Conservation (phyloP, 2,888 invertebrate species). For the Erannis defoliaria region DNA sequence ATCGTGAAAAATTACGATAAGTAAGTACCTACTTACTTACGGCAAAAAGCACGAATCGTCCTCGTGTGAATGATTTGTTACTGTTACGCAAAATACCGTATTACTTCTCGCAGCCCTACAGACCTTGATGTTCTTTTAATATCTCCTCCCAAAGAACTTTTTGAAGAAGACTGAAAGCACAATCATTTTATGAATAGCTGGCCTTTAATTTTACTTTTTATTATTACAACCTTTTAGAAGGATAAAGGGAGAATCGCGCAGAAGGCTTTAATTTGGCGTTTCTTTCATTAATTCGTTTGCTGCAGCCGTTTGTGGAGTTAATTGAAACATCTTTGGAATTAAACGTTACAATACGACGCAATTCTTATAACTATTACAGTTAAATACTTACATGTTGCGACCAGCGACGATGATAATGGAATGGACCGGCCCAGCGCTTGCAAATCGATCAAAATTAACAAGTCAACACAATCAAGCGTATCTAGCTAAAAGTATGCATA, state of each 20-base stretch:
- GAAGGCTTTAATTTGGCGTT: constrained; percentile 56
- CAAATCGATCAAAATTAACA: no score
- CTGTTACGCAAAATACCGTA: no score
- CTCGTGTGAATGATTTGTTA: no score
- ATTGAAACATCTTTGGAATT: constrained; percentile 51
- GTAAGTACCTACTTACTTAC: no score
- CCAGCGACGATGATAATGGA: no score
- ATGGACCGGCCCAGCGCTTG: no score
- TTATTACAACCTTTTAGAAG: constrained; percentile 59
- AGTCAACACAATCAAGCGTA: no score
- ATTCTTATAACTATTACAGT: constrained; percentile 19
- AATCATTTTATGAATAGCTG: constrained; percentile 61
- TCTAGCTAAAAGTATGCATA: no score
- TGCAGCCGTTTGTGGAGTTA: constrained; percentile 50
- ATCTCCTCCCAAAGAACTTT: constrained; percentile 45
- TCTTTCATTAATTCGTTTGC: constrained; percentile 56
- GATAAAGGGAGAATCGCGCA: constrained; percentile 57
- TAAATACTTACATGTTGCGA: no score
- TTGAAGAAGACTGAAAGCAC: constrained; percentile 49
- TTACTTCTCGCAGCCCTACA: constrained; percentile 21
- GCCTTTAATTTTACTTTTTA: constrained; percentile 67
- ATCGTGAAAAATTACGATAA: no score
- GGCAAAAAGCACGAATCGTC: no score
- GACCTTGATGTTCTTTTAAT: constrained; percentile 64
- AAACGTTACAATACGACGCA: constrained; percentile 30